Evolutionary conservation across 1,140 invertebrate genomes (phyloP).

Genomic region (Tetranychus cinnabarinus): DNA sequence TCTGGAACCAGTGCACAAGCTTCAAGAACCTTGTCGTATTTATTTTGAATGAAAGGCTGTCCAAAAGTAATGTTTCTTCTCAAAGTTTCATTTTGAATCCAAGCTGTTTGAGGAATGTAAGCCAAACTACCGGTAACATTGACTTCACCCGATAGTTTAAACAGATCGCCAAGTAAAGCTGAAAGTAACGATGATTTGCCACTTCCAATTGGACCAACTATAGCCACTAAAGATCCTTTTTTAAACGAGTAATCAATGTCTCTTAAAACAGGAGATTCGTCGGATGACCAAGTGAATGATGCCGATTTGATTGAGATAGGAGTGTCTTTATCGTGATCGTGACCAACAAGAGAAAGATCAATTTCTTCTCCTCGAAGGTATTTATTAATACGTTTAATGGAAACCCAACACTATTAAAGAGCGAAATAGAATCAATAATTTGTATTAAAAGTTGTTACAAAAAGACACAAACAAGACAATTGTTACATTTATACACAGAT

Average conservation of each 20-base stretch:
- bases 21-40: constrained; percentile 19
- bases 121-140: constrained; percentile 12
- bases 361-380: constrained; percentile 56
- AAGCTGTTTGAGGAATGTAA: constrained; percentile 29
- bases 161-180: constrained; percentile 26
- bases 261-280: neutral
- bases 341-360: constrained; percentile 1
- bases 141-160: constrained; percentile 13
- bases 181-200: constrained; percentile 27
- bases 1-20: constrained; percentile 15
- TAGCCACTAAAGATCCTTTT: constrained; percentile 20
- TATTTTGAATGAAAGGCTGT: constrained; percentile 18
- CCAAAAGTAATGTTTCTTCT: constrained; percentile 33
- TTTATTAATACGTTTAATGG: constrained; percentile 57
- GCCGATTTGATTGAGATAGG: neutral
- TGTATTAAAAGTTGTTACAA: too few relatives aligned
- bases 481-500: too few relatives aligned
- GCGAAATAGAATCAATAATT: constrained; percentile 4
- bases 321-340: neutral
- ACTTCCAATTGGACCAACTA: constrained; percentile 27
- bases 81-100: constrained; percentile 29
- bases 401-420: constrained; percentile 25
- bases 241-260: constrained; percentile 12
- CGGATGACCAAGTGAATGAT: neutral
- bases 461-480: too few relatives aligned